These are phyloP conservation scores for Galleria mellonella DNA, from an alignment of 1,140 invertebrate species.

Conservation along the genomic window DNA sequence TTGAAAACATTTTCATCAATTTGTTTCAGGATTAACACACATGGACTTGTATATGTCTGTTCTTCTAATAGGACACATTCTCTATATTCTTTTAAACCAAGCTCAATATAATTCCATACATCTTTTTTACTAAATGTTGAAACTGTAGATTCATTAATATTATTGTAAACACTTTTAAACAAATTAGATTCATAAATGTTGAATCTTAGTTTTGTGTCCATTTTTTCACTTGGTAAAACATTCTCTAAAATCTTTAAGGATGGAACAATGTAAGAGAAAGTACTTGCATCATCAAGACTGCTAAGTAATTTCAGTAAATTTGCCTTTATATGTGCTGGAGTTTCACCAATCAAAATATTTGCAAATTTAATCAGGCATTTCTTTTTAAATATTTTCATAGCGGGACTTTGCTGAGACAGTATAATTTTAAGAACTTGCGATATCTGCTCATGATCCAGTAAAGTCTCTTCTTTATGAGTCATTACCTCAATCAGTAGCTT, in stretches of 20 bases:
- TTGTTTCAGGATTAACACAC: conserved; percentile 70
- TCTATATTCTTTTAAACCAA: conserved; percentile 55
- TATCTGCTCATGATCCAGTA: conserved; percentile 78
- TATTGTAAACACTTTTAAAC: conserved; percentile 54
- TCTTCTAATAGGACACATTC: conserved; percentile 49
- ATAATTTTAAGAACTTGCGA: conserved; percentile 59
- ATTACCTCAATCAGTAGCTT: conserved; percentile 43
- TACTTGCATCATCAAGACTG: conserved; percentile 33
- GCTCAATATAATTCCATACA: conserved; percentile 63
- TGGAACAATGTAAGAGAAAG: conserved; percentile 35
- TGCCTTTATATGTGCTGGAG: conserved; percentile 47
- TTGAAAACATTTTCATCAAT: conserved; percentile 76
- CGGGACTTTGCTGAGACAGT: conserved; percentile 28
- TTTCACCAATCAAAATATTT: conserved; percentile 33
- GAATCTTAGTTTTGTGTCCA: conserved; percentile 37
- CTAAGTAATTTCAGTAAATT: conserved; percentile 40
- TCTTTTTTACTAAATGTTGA: conserved; percentile 40
- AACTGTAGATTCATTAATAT: conserved; percentile 55
- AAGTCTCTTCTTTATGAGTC: conserved; percentile 72
- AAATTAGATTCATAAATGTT: conserved; percentile 64
- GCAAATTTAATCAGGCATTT: conserved; percentile 48
- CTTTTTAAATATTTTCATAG: conserved; percentile 46
- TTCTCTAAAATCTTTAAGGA: conserved; percentile 36
- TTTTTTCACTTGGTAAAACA: conserved; percentile 22
- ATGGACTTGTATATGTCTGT: conserved; percentile 44